Conservation (phyloP, 2,113 vertebrate species). For the Podocnemis expansa region DNA sequence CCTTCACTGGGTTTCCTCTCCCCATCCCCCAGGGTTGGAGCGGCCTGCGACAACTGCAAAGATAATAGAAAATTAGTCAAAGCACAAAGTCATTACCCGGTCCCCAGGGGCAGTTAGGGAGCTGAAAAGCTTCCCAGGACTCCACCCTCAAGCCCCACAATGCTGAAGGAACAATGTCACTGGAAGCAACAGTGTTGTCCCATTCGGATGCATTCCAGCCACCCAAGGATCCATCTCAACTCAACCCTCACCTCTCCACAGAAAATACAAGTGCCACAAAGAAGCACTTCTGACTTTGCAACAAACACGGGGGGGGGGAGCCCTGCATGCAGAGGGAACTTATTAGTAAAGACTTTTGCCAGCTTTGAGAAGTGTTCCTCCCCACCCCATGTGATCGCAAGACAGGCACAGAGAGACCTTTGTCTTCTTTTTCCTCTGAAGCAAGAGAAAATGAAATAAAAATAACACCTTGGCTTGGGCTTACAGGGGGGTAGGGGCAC, state of each 20-base stretch:
- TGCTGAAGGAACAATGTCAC: not conserved
- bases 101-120: not conserved
- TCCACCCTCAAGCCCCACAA: not conserved
- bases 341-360: not conserved
- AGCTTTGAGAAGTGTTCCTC: not conserved
- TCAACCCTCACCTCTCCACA: not conserved
- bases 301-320: not conserved
- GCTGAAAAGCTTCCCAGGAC: not conserved
- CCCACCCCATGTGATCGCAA: not conserved
- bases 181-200: too few species aligned
- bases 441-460: not conserved
- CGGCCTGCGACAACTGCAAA: conserved; percentile 80
- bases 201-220: not conserved
- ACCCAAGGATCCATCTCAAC: not conserved
- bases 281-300: not conserved
- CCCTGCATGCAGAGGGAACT: not conserved
- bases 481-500: not conserved
- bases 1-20: conserved; percentile 76
- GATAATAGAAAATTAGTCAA: conserved; percentile 64
- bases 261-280: not conserved
- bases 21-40: conserved; percentile 77
- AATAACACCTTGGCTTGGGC: not conserved
- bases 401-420: conserved; percentile 10
- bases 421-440: not conserved
- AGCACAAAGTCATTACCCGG: not conserved